A percentile compares a stretch with the other conserved stretches of the same genome.
Conservation (phyloP, 2,797 vertebrate genomes). For the Diceros bicornis region DNA sequence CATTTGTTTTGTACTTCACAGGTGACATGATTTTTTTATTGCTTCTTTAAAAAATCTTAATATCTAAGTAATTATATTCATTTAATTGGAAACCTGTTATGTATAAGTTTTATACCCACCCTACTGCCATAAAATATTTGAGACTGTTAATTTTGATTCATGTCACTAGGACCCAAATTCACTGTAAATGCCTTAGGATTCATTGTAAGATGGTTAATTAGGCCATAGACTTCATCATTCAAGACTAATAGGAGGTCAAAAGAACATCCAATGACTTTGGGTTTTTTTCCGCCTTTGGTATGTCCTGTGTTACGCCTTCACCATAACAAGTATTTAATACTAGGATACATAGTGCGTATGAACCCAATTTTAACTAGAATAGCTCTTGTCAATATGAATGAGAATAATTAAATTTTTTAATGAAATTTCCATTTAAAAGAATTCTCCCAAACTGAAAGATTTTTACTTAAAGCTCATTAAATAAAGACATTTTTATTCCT, state of each 20-base stretch:
- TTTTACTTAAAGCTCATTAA: neutral
- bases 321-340: neutral
- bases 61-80: neutral
- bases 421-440: neutral
- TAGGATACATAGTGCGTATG: neutral
- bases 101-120: neutral
- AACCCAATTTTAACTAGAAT: neutral
- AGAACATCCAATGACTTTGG: accelerated
- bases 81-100: neutral
- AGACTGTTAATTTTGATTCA: neutral
- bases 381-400: neutral
- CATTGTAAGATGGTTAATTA: neutral
- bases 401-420: neutral
- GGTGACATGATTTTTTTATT: neutral
- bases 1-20: neutral
- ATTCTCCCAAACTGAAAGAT: neutral
- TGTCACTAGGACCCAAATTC: neutral
- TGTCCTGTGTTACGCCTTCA: no score
- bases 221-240: no score
- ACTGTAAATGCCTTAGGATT: neutral
- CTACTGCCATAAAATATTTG: neutral
- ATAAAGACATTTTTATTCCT: neutral
- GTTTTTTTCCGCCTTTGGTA: neutral
- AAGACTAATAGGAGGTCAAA: neutral
- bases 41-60: neutral